Percentiles rank a stretch among this genome's conserved stretches.
Evolutionary conservation across 2,797 vertebrate genomes (phyloP).

Genomic region (Premnoplex brunnescens): DNA sequence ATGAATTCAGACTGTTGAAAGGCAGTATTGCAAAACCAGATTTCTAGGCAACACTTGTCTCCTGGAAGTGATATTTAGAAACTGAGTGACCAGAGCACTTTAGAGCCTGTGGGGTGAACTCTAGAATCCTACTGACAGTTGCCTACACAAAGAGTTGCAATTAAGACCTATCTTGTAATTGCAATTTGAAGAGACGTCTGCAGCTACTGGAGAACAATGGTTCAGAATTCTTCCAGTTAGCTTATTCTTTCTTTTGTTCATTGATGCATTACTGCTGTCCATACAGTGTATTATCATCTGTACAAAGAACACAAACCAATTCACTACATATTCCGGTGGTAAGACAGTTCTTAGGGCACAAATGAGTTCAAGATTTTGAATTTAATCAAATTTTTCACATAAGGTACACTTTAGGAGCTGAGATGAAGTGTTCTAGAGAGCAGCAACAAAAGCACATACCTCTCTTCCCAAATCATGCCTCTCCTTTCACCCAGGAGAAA

Average conservation of each 20-base stretch:
- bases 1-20: not conserved
- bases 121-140: fast-evolving
- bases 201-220: not conserved
- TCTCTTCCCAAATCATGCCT: not conserved
- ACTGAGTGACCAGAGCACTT: not conserved
- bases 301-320: not conserved
- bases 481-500: not conserved
- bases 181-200: not conserved
- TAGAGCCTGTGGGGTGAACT: not conserved
- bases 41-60: not conserved
- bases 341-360: not conserved
- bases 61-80: not conserved
- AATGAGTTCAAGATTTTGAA: not conserved
- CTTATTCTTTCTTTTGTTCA: not conserved
- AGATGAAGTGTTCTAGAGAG: not conserved
- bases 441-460: not conserved
- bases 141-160: not conserved
- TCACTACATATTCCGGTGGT: not conserved
- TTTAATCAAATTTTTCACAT: not conserved
- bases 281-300: not conserved
- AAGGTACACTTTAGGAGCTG: not conserved
- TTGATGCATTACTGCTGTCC: not conserved
- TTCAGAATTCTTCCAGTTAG: not conserved
- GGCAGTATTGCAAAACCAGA: not conserved
- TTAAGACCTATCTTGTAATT: not conserved